Evolutionary conservation across 2,888 invertebrate genomes (phyloP).

Genomic region (Callyntrura guangdongensis): DNA sequence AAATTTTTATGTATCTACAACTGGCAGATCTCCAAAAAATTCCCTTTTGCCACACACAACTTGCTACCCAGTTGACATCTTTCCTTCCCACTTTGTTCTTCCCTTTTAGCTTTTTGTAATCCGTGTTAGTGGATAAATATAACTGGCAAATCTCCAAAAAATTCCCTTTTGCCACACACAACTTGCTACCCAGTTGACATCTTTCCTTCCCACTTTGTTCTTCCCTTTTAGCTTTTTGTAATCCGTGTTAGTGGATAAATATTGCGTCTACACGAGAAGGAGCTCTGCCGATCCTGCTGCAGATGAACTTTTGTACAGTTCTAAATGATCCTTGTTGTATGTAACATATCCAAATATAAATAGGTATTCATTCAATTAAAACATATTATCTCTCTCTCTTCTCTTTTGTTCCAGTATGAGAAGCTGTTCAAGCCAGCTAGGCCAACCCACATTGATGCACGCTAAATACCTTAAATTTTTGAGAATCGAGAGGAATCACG

Average conservation of each 20-base stretch:
- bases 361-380: constrained; percentile 63
- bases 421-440: constrained; percentile 6
- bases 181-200: constrained; percentile 79
- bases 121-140: constrained; percentile 9
- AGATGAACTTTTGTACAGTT: not conserved
- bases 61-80: constrained; percentile 81
- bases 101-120: constrained; percentile 33
- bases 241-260: not conserved
- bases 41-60: constrained; percentile 62
- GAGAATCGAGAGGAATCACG: constrained; percentile 1
- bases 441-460: constrained; percentile 62
- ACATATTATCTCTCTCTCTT: not conserved
- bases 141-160: constrained; percentile 82
- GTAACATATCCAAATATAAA: constrained; percentile 9
- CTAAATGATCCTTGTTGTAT: not conserved
- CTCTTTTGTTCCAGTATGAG: not conserved
- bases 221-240: constrained; percentile 35
- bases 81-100: constrained; percentile 75
- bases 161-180: constrained; percentile 67
- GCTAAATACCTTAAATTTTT: constrained; percentile 60
- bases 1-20: constrained; percentile 67
- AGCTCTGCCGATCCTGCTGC: not conserved
- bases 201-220: constrained; percentile 78
- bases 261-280: constrained; percentile 2
- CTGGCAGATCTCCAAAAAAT: constrained; percentile 83